Percentiles rank a stretch among this genome's conserved stretches.
Conservation (phyloP, 2,113 vertebrate genomes). For the Formicarius rufipectus region DNA sequence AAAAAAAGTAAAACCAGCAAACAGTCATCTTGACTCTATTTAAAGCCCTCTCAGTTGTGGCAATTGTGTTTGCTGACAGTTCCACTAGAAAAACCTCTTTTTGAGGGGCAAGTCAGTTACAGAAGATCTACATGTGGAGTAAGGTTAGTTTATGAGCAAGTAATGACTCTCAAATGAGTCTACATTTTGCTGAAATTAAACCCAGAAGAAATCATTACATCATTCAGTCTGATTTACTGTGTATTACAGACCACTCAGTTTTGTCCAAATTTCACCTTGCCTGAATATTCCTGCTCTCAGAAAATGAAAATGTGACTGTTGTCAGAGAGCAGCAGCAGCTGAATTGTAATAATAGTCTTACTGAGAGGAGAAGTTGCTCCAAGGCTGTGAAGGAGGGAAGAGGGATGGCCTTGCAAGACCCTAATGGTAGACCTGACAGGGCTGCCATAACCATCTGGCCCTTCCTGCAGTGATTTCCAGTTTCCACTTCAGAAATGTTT, state of each 20-base stretch:
- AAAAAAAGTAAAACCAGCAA: background rate
- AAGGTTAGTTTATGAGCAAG: background rate
- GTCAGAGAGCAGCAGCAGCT: background rate
- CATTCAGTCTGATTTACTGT: background rate
- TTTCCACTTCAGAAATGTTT: background rate
- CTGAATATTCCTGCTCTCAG: background rate
- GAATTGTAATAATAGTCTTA: background rate
- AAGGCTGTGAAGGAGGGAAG: background rate
- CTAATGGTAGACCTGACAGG: accelerated
- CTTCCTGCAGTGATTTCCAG: background rate
- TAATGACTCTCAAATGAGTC: background rate
- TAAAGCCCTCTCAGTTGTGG: background rate
- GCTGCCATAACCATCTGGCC: background rate
- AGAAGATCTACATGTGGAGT: background rate
- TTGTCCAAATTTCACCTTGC: background rate
- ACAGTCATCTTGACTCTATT: background rate
- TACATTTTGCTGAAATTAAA: background rate
- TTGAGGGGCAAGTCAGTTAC: background rate
- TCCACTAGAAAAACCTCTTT: background rate
- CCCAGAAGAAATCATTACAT: background rate
- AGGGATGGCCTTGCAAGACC: background rate
- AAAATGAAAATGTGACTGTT: background rate
- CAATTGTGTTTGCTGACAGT: background rate
- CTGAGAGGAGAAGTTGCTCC: background rate
- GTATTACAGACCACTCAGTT: background rate